A percentile compares a stretch with the other conserved stretches of the same genome.
phyloP scores from a whole-genome alignment of 2,113 vertebrate genomes.

The Chionis minor region DNA sequence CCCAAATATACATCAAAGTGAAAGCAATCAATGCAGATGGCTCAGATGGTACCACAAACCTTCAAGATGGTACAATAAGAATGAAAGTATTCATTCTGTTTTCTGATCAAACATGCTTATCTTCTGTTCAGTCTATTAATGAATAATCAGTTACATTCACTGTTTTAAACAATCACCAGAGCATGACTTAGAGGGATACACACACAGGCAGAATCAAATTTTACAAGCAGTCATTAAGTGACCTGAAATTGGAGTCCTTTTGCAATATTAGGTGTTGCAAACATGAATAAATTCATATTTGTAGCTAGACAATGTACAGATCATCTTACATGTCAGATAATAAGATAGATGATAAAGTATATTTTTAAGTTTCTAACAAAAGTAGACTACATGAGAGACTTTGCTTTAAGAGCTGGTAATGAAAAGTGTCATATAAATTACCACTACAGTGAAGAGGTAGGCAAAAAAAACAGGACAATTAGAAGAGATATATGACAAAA shows the following conservation, averaged over 20 bases:
- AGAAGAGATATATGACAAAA: neutral
- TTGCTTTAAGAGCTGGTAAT: neutral
- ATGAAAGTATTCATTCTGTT: neutral
- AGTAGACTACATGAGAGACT: neutral
- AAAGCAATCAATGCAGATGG: neutral
- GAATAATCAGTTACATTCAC: neutral
- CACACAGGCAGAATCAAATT: neutral
- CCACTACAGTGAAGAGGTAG: neutral
- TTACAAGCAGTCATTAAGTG: neutral
- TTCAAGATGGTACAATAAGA: neutral
- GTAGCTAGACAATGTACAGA: neutral
- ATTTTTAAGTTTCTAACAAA: neutral
- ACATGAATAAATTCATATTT: neutral
- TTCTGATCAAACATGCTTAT: neutral
- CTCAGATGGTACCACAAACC: neutral
- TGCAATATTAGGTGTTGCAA: neutral
- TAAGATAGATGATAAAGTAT: neutral
- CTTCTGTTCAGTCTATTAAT: constrained; percentile 24
- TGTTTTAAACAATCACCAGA: neutral
- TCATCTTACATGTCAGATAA: neutral
- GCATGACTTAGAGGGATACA: neutral
- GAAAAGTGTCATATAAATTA: neutral
- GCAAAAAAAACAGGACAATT: neutral
- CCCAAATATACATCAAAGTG: neutral
- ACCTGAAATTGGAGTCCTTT: neutral